phyloP scores from a whole-genome alignment of 2,888 invertebrate species.

The Mythimna vitellina region DNA sequence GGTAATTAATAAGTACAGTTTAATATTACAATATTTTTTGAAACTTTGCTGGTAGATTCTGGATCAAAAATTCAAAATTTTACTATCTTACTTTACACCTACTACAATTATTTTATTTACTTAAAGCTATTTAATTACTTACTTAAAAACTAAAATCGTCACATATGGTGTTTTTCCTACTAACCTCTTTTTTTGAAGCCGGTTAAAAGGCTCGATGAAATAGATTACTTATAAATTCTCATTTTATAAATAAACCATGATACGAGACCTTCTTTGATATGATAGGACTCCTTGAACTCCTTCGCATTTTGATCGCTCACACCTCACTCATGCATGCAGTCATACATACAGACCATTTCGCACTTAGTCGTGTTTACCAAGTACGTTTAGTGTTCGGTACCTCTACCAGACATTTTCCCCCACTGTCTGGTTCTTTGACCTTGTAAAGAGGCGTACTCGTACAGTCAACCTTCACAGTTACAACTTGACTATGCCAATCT shows the following conservation, averaged over 20 bases:
- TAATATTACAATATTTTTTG: too few species aligned
- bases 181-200: too few species aligned
- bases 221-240: too few species aligned
- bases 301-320: not conserved
- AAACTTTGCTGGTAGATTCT: too few species aligned
- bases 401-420: conserved; percentile 58
- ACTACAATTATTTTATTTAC: too few species aligned
- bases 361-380: conserved; percentile 31
- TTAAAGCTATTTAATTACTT: too few species aligned
- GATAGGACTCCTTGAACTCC: conserved; percentile 3
- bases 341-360: conserved; percentile 11
- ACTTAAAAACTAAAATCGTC: too few species aligned
- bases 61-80: too few species aligned
- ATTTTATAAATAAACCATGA: not conserved
- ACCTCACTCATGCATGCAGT: conserved; percentile 1
- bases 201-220: too few species aligned
- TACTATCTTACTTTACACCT: too few species aligned
- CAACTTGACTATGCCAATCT: not conserved
- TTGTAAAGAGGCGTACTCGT: conserved; percentile 61
- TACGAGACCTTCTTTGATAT: not conserved
- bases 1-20: too few species aligned
- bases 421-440: conserved; percentile 74
- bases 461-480: not conserved
- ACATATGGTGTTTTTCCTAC: too few species aligned
- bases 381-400: conserved; percentile 48